These are phyloP conservation scores for Cheilosia urbana DNA, from an alignment of 2,888 invertebrate species.

Conservation along the genomic window DNA sequence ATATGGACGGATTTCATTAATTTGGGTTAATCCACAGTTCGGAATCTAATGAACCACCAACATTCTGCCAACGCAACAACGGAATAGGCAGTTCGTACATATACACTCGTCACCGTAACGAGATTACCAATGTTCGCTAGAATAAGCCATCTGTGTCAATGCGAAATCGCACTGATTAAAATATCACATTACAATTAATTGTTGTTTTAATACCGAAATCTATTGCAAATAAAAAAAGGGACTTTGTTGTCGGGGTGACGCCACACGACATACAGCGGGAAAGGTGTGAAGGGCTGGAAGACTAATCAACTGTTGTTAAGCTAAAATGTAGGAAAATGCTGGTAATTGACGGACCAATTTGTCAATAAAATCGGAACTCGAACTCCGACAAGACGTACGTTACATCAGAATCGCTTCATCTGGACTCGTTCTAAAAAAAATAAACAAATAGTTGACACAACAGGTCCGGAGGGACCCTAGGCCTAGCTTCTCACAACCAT, in stretches of 20 bases:
- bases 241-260: not conserved
- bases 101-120: constrained; percentile 36
- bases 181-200: constrained; percentile 72
- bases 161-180: constrained; percentile 65
- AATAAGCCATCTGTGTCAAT: constrained; percentile 70
- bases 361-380: too few species aligned
- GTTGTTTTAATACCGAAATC: constrained; percentile 47
- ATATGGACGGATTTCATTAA: constrained; percentile 67
- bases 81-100: constrained; percentile 13
- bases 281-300: not conserved
- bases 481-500: too few species aligned
- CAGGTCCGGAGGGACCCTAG: too few species aligned
- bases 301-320: too few species aligned
- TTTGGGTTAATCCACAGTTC: constrained; percentile 74
- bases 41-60: constrained; percentile 71
- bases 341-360: too few species aligned
- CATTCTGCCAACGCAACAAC: constrained; percentile 32
- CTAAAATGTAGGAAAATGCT: too few species aligned
- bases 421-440: too few species aligned
- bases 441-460: too few species aligned
- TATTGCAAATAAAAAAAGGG: not conserved
- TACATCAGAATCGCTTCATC: too few species aligned
- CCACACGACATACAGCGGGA: constrained; percentile 3
- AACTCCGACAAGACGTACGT: too few species aligned
- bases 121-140: constrained; percentile 46